Conservation (phyloP, 2,797 vertebrate species). For the Centroberyx gerrardi region DNA sequence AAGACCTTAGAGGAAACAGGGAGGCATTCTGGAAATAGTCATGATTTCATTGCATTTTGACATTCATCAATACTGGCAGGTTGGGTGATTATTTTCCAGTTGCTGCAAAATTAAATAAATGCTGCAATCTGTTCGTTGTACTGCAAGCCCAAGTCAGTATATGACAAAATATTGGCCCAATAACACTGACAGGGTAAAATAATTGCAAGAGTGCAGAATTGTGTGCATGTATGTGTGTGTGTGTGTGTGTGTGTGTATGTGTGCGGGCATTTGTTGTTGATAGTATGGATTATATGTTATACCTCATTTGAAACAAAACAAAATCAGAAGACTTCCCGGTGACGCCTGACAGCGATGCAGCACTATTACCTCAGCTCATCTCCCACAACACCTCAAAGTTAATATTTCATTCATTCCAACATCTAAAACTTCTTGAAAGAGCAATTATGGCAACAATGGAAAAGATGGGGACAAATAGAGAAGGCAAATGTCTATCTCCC, state of each 20-base stretch:
- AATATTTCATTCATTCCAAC: conserved; percentile 17
- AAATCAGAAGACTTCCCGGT: conserved; percentile 2
- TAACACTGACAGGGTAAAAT: conserved; percentile 28
- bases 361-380: background rate
- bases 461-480: conserved; percentile 17
- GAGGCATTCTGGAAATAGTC: conserved; percentile 32
- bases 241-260: background rate
- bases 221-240: background rate
- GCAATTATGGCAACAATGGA: conserved; percentile 15
- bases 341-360: background rate
- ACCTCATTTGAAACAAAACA: conserved; percentile 7
- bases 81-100: conserved; percentile 58
- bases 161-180: conserved; percentile 25
- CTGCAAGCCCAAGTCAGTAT: conserved; percentile 37
- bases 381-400: conserved; percentile 11
- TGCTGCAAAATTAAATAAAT: conserved; percentile 67
- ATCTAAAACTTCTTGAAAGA: conserved; percentile 27
- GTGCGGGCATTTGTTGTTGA: background rate
- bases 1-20: conserved; percentile 47
- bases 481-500: conserved; percentile 27
- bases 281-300: conserved; percentile 8
- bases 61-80: conserved; percentile 59
- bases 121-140: conserved; percentile 59
- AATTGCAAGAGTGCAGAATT: conserved; percentile 21
- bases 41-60: conserved; percentile 53